Conservation (phyloP, 2,797 vertebrate genomes). For the Triplophysa bombifrons region DNA sequence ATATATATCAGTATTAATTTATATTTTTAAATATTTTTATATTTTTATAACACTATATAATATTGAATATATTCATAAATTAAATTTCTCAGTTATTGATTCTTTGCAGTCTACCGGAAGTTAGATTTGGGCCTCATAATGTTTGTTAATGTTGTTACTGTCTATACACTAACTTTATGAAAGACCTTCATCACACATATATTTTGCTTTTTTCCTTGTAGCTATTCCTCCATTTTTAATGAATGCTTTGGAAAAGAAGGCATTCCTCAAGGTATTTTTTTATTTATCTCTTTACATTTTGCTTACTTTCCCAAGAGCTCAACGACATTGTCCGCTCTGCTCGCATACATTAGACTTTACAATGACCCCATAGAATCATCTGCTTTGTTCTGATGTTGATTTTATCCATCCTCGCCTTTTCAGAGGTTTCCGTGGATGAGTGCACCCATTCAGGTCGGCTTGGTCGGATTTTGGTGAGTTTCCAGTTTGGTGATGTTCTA, state of each 20-base stretch:
- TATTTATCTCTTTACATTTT: not conserved
- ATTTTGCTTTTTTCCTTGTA: conserved; percentile 61
- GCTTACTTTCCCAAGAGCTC: not conserved
- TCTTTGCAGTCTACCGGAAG: too few species aligned
- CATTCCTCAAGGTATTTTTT: conserved; percentile 88
- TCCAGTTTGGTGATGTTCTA: conserved; percentile 53
- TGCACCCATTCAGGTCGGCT: conserved; percentile 94
- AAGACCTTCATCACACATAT: not conserved
- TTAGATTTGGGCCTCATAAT: too few species aligned
- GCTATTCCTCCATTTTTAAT: conserved; percentile 97
- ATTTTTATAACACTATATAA: too few species aligned
- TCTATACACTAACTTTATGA: too few species aligned
- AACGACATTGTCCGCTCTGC: conserved; percentile 6
- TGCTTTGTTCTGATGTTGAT: conserved; percentile 66
- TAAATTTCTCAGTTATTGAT: too few species aligned
- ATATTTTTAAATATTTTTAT: too few species aligned
- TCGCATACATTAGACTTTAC: conserved; percentile 33
- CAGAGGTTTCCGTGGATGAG: conserved; percentile 98
- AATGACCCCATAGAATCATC: conserved; percentile 38
- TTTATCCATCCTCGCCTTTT: conserved; percentile 66
- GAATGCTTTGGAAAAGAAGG: conserved; percentile 96
- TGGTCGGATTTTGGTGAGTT: conserved; percentile 98
- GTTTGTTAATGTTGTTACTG: too few species aligned
- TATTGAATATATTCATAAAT: too few species aligned
- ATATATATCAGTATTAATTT: too few species aligned